Base-by-base conservation (phyloP, 1,140 invertebrate genomes). In the Bombus superbus region DNA sequence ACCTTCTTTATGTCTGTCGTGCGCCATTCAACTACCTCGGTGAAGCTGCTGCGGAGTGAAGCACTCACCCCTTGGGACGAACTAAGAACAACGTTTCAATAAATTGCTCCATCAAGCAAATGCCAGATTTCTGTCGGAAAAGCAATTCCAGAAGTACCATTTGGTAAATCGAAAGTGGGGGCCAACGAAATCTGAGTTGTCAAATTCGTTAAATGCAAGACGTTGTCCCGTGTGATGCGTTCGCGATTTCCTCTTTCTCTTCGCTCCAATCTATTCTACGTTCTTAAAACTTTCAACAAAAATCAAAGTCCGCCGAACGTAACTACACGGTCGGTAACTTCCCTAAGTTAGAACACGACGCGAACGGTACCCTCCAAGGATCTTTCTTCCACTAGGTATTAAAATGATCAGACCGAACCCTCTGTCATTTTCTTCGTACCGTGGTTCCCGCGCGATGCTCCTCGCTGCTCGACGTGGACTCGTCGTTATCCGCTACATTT, bases 401-500 rank as follows among this genome's bases (percentile, higher is more conserved):
- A 62, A 81, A 81, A 53, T 40, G 53, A 73, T 53, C 47, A 22
- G 0, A 28, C 13, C n/a, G 66, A 38, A 44, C 75, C 38, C 47
- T 53, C 15, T 35, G 22, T 59, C 38, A n/a, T 78, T 35, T 69
- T 64, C 73, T 35, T 38, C 32, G 73, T 76, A 76, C 42, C 53
- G 71, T 11, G 1, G 38, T 42, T 62, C 35, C 28, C 25, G 69
- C 28, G 11, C 59, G 22, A 25, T 11, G 32, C n/a, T 18, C 28
- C 28, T 22, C 22, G 10, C 18, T 25, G 79, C 72, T 74, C 71
- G 38, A 69, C 66, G 64, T 77, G 78, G 57, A 35, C 78, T 82
- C 74, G 35, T 75, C 84, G 89, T 92, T 92, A 88, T 91, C 89
- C 90, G 91, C 82, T 92, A 90, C 91, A 94, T 94, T 93, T 94